These are phyloP conservation scores for Gymnoscopelus braueri DNA, from an alignment of 2,797 vertebrate species.

Conservation along the genomic window DNA sequence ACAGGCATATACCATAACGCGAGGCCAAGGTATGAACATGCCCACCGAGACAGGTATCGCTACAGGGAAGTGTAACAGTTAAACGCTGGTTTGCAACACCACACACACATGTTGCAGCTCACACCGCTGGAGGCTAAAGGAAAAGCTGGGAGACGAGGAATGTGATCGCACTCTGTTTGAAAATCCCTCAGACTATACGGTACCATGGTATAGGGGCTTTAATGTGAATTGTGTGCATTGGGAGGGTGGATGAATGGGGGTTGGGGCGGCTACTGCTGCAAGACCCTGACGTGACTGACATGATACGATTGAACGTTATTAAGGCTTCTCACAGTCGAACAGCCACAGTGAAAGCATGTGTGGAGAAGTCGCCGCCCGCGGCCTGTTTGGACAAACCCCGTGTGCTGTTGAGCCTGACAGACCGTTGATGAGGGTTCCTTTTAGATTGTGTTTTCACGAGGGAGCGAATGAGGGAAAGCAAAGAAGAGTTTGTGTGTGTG, in stretches of 20 bases:
- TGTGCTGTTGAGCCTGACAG: constrained; percentile 64
- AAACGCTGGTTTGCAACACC: constrained; percentile 61
- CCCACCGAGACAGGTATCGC: constrained; percentile 55
- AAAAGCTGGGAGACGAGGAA: constrained; percentile 52
- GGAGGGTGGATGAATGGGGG: too few species aligned
- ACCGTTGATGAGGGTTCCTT: constrained; percentile 63
- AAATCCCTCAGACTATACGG: constrained; percentile 47
- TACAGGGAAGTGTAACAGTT: constrained; percentile 52
- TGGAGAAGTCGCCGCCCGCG: constrained; percentile 35
- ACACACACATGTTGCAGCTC: constrained; percentile 47
- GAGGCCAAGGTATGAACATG: constrained; percentile 65
- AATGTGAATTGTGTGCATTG: constrained; percentile 13
- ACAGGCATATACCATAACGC: constrained; percentile 58
- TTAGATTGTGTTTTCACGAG: constrained; percentile 18
- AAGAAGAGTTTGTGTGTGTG: not conserved
- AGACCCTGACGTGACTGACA: constrained; percentile 40
- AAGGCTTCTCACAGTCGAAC: constrained; percentile 35
- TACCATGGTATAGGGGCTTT: constrained; percentile 20
- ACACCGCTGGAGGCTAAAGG: constrained; percentile 54
- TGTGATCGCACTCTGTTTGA: constrained; percentile 33
- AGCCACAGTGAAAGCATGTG: constrained; percentile 44
- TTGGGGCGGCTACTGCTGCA: constrained; percentile 28
- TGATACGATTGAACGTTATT: constrained; percentile 60
- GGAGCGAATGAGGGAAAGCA: not conserved
- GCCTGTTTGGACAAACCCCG: constrained; percentile 62